Evolutionary conservation across 2,888 invertebrate species (phyloP).

Genomic region (Nymphalis urticae): DNA sequence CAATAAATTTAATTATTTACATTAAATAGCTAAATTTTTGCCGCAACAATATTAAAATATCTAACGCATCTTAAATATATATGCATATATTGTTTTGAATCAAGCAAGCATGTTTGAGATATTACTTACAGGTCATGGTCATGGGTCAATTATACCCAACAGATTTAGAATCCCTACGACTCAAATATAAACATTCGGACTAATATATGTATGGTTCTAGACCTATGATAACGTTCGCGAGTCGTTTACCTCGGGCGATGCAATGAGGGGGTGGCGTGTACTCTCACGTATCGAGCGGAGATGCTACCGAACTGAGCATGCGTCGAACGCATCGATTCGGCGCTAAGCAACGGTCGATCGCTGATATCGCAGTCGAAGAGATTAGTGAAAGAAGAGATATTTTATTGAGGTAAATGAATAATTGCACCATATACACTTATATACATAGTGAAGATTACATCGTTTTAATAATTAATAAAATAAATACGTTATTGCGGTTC

Average conservation of each 20-base stretch:
- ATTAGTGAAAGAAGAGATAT: slow-evolving; percentile 2
- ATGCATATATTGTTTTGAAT: too few species aligned
- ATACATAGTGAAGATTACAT: too few species aligned
- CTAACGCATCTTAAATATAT: too few species aligned
- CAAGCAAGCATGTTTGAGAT: too few species aligned
- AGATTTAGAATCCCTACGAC: neutral
- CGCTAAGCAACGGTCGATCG: slow-evolving; percentile 28
- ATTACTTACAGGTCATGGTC: too few species aligned
- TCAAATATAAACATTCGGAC: neutral
- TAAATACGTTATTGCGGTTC: neutral
- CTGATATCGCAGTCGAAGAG: slow-evolving; percentile 14
- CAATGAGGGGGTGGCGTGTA: slow-evolving; percentile 47
- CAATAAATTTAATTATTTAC: too few species aligned
- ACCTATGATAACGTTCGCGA: slow-evolving; percentile 74
- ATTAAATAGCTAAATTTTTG: too few species aligned
- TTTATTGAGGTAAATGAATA: neutral
- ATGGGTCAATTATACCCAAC: neutral
- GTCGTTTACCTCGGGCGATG: slow-evolving; percentile 68
- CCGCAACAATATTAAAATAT: too few species aligned
- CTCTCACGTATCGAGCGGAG: slow-evolving; percentile 54
- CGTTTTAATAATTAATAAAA: neutral
- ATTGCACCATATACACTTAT: neutral
- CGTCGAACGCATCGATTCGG: slow-evolving; percentile 52
- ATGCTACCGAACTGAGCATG: slow-evolving; percentile 49
- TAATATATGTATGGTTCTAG: slow-evolving; percentile 45